Evolutionary conservation across 2,888 invertebrate species (phyloP).

Genomic region (Theristus sp.): DNA sequence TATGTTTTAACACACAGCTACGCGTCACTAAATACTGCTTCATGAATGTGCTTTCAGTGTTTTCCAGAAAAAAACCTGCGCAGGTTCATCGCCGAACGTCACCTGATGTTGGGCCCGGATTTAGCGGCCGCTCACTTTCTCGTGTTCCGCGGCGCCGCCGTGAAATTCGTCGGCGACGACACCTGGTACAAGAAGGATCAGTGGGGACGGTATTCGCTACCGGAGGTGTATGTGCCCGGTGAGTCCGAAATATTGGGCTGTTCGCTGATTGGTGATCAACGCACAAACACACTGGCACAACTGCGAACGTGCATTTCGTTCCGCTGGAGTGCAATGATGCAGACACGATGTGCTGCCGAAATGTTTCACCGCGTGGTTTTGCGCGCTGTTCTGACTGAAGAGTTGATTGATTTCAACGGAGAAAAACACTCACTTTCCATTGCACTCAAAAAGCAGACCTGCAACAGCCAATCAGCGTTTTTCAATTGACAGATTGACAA

Average conservation of each 20-base stretch:
- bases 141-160: conserved; percentile 50
- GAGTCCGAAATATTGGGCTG: background rate
- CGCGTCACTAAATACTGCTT: too few relatives aligned
- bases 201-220: conserved; percentile 39
- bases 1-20: too few relatives aligned
- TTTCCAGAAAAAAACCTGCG: background rate
- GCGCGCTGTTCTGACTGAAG: too few relatives aligned
- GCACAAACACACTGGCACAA: background rate
- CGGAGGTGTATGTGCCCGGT: conserved; percentile 37
- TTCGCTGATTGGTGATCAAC: background rate
- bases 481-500: too few relatives aligned
- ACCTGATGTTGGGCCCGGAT: conserved; percentile 46
- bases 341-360: too few relatives aligned
- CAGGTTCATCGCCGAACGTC: conserved; percentile 26
- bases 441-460: too few relatives aligned
- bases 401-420: too few relatives aligned
- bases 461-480: too few relatives aligned
- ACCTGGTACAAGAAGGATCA: conserved; percentile 40
- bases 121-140: conserved; percentile 71
- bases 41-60: background rate
- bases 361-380: too few relatives aligned
- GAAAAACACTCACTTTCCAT: too few relatives aligned
- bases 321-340: too few relatives aligned
- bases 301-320: background rate
- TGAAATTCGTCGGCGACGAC: conserved; percentile 42